Evolutionary conservation across 2,113 vertebrate genomes (phyloP).

Genomic region (Lycaon pictus): DNA sequence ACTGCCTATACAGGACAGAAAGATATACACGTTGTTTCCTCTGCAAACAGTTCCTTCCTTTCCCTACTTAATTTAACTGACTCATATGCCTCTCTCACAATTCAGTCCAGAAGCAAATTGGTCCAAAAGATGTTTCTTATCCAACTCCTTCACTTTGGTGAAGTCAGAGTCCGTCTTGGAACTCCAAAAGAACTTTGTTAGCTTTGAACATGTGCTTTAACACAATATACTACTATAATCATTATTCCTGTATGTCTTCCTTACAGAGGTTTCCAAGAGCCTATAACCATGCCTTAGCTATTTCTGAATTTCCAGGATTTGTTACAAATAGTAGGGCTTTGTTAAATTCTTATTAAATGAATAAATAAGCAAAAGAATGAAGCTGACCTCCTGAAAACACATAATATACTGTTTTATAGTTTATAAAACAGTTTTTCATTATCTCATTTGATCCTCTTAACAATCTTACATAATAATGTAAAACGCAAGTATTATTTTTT

Average conservation of each 20-base stretch:
- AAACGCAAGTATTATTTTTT: conserved; percentile 37
- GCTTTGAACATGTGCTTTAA: conserved; percentile 21
- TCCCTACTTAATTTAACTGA: neutral
- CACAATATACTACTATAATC: neutral
- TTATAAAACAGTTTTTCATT: conserved; percentile 47
- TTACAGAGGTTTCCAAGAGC: neutral
- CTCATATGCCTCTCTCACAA: neutral
- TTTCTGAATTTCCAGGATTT: conserved; percentile 49
- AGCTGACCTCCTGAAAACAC: neutral
- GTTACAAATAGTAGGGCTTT: neutral
- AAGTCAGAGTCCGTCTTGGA: conserved; percentile 3
- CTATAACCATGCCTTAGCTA: neutral
- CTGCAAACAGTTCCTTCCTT: neutral
- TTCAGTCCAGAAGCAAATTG: neutral
- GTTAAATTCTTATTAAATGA: conserved; percentile 43
- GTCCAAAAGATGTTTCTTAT: neutral
- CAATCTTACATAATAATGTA: neutral
- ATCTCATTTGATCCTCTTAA: conserved; percentile 51
- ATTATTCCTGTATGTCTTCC: neutral
- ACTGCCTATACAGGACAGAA: neutral
- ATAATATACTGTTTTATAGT: neutral
- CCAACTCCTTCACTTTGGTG: conserved; percentile 1
- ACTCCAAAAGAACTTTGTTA: conserved; percentile 15
- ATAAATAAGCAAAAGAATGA: conserved; percentile 27
- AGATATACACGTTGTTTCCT: neutral